Evolutionary conservation across 2,888 invertebrate genomes (phyloP).

Genomic region (Himalopsyche tibetana): DNA sequence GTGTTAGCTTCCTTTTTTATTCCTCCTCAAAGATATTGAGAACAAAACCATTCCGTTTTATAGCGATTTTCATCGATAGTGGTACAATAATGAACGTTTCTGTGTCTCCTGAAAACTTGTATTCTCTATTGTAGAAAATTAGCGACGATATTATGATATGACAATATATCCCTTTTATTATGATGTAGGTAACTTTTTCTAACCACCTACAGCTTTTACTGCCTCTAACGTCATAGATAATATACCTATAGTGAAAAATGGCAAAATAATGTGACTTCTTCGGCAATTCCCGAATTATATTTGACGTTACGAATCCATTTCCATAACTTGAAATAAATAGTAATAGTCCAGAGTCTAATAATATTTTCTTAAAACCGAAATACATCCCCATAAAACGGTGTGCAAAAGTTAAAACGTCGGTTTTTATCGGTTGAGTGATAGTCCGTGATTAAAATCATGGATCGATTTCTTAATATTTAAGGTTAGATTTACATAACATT

Average conservation of each 20-base stretch:
- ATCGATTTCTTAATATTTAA: slow-evolving; percentile 37
- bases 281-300: background rate
- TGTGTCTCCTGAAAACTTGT: no score
- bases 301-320: background rate
- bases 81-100: no score
- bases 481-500: slow-evolving; percentile 56
- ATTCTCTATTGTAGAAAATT: no score
- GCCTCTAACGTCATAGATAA: background rate
- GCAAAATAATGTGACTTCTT: background rate
- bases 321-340: background rate
- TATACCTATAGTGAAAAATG: background rate
- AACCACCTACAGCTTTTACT: no score
- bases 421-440: background rate
- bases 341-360: background rate
- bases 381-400: background rate
- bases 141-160: no score
- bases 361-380: background rate
- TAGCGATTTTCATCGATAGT: no score
- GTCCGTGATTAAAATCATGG: background rate
- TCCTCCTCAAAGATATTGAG: no score
- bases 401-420: background rate
- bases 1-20: no score
- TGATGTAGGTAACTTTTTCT: no score
- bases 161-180: no score
- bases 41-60: no score